phyloP scores from a whole-genome alignment of 2,113 vertebrate genomes.

The Neoarius graeffei region DNA sequence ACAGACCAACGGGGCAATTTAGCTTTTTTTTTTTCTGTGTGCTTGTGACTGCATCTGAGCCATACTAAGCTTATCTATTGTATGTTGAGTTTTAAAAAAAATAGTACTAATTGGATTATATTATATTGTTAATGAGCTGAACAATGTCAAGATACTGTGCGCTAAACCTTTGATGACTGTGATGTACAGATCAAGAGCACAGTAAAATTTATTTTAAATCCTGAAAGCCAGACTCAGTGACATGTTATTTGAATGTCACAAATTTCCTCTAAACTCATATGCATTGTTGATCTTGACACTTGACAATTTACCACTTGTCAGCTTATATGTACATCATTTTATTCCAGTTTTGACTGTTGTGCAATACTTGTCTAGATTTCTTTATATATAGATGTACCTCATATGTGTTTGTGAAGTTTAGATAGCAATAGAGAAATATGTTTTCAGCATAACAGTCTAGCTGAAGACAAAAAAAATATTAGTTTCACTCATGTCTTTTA shows the following conservation, averaged over 20 bases:
- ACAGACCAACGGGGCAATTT: slow-evolving; percentile 39
- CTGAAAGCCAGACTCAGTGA: slow-evolving; percentile 32
- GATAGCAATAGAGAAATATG: slow-evolving; percentile 69
- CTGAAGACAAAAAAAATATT: slow-evolving; percentile 50
- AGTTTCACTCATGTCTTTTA: slow-evolving; percentile 57
- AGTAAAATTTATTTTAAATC: slow-evolving; percentile 23
- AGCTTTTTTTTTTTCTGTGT: slow-evolving; percentile 55
- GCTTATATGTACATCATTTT: slow-evolving; percentile 57
- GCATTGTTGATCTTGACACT: slow-evolving; percentile 44
- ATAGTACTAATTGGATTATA: slow-evolving; percentile 43
- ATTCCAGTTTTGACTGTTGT: slow-evolving; percentile 63
- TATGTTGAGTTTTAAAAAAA: slow-evolving; percentile 54
- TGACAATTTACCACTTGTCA: slow-evolving; percentile 42
- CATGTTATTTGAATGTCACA: slow-evolving; percentile 27
- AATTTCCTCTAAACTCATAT: slow-evolving; percentile 20
- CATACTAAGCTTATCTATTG: slow-evolving; percentile 68
- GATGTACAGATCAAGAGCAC: slow-evolving; percentile 35
- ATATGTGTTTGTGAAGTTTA: slow-evolving; percentile 71
- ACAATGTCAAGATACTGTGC: slow-evolving; percentile 51
- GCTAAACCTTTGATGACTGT: slow-evolving; percentile 37
- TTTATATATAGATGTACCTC: slow-evolving; percentile 62
- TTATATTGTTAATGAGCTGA: slow-evolving; percentile 50
- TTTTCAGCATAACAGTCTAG: slow-evolving; percentile 58
- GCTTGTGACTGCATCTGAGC: slow-evolving; percentile 77
- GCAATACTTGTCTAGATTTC: slow-evolving; percentile 69